Evolutionary conservation across 1,140 invertebrate species (phyloP).

Genomic region (Holcopasites calliopsidis): DNA sequence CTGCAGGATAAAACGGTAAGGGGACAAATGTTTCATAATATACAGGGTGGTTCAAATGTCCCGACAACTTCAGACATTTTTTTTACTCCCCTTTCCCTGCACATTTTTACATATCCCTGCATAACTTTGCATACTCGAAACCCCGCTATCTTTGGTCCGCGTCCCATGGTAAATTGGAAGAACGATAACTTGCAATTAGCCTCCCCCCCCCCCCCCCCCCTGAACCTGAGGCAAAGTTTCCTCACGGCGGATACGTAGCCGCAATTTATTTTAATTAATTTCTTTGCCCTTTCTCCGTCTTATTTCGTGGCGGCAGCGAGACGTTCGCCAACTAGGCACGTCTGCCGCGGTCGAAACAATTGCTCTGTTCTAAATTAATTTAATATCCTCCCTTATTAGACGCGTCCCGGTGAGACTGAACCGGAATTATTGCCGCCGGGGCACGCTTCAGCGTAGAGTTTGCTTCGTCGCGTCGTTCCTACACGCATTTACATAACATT

Average conservation of each 20-base stretch:
- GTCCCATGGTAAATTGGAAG: slow-evolving; percentile 17
- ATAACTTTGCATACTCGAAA: neutral
- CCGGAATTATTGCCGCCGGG: neutral
- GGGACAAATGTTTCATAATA: too few relatives aligned
- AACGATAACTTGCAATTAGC: slow-evolving; percentile 44
- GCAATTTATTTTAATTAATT: slow-evolving; percentile 51
- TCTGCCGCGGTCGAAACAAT: neutral
- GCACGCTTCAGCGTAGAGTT: neutral
- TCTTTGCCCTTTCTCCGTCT: neutral
- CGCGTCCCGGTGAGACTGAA: neutral
- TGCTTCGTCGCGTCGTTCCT: neutral
- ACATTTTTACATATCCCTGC: neutral
- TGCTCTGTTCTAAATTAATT: slow-evolving; percentile 4
- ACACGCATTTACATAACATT: neutral
- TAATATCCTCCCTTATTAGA: slow-evolving; percentile 5
- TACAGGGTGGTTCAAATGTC: too few relatives aligned
- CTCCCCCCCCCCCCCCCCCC: too few relatives aligned
- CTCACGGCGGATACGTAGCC: slow-evolving; percentile 3
- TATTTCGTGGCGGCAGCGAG: neutral
- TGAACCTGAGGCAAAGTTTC: slow-evolving; percentile 21
- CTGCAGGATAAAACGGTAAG: slow-evolving; percentile 93
- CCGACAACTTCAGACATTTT: too few relatives aligned
- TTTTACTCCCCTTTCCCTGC: too few relatives aligned
- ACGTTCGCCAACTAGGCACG: neutral
- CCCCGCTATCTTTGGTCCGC: too few relatives aligned